Conservation (phyloP, 2,888 invertebrate species). For the Strigamia crassipes region DNA sequence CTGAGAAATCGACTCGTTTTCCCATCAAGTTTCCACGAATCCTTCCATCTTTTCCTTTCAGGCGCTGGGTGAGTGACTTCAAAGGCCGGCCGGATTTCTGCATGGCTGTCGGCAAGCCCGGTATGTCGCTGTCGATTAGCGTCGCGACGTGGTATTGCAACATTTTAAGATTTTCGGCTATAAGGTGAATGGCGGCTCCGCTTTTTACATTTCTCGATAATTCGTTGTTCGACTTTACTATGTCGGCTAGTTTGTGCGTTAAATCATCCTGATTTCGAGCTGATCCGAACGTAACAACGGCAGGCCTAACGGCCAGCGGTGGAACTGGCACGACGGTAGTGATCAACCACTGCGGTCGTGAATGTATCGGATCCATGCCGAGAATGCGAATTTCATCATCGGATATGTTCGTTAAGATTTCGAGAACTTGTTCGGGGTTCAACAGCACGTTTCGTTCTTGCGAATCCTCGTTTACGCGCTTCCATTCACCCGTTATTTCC, state of each 20-base stretch:
- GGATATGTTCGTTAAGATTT: slow-evolving; percentile 88
- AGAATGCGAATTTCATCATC: slow-evolving; percentile 96
- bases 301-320: slow-evolving; percentile 92
- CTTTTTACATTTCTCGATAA: slow-evolving; percentile 91
- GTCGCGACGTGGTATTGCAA: slow-evolving; percentile 98
- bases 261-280: slow-evolving; percentile 97
- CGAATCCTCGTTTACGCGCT: slow-evolving; percentile 95
- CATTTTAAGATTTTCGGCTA: slow-evolving; percentile 95
- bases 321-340: slow-evolving; percentile 96
- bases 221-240: slow-evolving; percentile 97
- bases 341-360: slow-evolving; percentile 99
- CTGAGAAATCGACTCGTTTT: slow-evolving; percentile 99
- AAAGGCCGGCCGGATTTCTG: slow-evolving; percentile 98
- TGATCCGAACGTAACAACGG: slow-evolving; percentile 98
- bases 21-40: slow-evolving; percentile 99
- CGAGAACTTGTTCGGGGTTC: slow-evolving; percentile 94
- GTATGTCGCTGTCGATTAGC: slow-evolving; percentile 97
- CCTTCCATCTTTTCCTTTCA: slow-evolving; percentile 92
- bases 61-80: slow-evolving; percentile 93
- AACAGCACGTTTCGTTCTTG: slow-evolving; percentile 94
- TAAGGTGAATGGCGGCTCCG: slow-evolving; percentile 96
- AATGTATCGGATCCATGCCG: slow-evolving; percentile 95
- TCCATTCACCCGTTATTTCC: slow-evolving; percentile 97
- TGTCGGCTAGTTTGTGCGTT: slow-evolving; percentile 97
- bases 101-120: slow-evolving; percentile 93